These are phyloP conservation scores for Vombatus ursinus DNA, from an alignment of 2,113 vertebrate species.

Conservation along the genomic window DNA sequence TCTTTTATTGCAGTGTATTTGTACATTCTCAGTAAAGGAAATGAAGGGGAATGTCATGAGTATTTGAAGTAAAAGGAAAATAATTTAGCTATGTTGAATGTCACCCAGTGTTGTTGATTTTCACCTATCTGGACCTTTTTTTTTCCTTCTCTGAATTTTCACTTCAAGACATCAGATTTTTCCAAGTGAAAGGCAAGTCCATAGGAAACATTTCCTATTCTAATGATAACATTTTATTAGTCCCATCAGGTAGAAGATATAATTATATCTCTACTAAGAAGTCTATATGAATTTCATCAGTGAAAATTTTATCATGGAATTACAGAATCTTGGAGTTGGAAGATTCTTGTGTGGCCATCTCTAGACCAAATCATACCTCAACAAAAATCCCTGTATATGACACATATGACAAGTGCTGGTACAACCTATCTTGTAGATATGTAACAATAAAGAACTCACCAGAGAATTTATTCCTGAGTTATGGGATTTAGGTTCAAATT, in stretches of 20 bases:
- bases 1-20: not conserved
- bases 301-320: not conserved
- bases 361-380: not conserved
- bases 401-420: not conserved
- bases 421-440: not conserved
- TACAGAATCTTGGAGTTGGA: not conserved
- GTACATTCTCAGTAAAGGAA: not conserved
- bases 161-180: slow-evolving; percentile 29
- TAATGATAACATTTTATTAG: not conserved
- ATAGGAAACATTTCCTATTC: slow-evolving; percentile 9
- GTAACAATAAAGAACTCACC: not conserved
- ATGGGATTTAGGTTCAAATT: not conserved
- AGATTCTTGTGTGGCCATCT: not conserved
- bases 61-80: slow-evolving; percentile 68
- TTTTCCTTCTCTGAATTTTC: slow-evolving; percentile 39
- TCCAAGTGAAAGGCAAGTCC: slow-evolving; percentile 32
- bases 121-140: slow-evolving; percentile 64
- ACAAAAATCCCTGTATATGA: not conserved
- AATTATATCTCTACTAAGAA: not conserved
- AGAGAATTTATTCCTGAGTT: not conserved
- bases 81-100: slow-evolving; percentile 71
- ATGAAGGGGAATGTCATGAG: slow-evolving; percentile 24
- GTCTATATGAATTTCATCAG: not conserved
- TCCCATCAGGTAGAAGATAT: not conserved
- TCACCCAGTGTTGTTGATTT: slow-evolving; percentile 72